These are phyloP conservation scores for Myotis vivesi DNA, from an alignment of 2,797 vertebrate species.

Conservation along the genomic window DNA sequence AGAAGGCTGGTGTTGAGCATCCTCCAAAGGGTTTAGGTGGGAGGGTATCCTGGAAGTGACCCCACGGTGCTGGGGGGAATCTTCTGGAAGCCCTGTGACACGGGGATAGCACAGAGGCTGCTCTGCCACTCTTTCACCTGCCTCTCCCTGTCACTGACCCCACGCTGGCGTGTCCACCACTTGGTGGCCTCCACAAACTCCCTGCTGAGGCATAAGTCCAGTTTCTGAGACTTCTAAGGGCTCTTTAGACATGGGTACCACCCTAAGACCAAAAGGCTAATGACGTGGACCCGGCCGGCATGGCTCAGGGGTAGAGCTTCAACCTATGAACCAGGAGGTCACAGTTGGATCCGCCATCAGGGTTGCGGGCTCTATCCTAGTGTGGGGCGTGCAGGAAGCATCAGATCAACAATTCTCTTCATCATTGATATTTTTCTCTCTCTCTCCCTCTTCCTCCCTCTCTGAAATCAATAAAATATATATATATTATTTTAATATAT, in stretches of 20 bases:
- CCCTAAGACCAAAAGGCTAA: not conserved
- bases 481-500: no score
- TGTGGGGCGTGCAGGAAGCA: no score
- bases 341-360: no score
- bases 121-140: not conserved
- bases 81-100: not conserved
- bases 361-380: no score
- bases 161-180: not conserved
- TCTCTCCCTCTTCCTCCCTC: no score
- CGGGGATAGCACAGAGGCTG: not conserved
- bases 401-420: no score
- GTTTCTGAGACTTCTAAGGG: not conserved
- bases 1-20: not conserved
- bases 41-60: not conserved
- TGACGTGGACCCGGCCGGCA: no score
- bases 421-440: no score
- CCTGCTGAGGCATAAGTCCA: not conserved
- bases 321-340: no score
- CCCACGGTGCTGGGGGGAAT: not conserved
- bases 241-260: not conserved
- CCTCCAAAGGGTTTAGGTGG: not conserved
- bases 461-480: no score
- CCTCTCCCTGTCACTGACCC: not conserved
- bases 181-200: not conserved
- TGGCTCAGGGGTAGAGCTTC: not conserved